Base-by-base conservation (phyloP, 2,113 vertebrate genomes). In the Bostrychus sinensis region DNA sequence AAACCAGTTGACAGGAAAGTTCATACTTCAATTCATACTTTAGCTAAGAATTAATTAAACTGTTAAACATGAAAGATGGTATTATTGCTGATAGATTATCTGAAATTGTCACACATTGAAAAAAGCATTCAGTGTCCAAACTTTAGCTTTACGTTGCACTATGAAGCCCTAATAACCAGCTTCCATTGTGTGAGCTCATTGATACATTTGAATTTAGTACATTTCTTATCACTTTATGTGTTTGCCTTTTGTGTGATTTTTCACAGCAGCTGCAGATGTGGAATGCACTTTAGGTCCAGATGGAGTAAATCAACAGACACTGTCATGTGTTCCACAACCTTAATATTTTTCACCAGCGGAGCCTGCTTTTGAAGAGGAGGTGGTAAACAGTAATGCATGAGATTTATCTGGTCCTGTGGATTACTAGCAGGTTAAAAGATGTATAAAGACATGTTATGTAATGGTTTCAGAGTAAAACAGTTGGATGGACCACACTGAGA, bases 221-320 rank as follows among this genome's bases (percentile, higher is more conserved):
- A 42, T 37, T 78, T 62, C 37, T 28, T 20, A 10, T 9, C 7
- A 69, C 74, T 73, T 71, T 66, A 61, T 12, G 66, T 77, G 81
- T 79, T 83, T 74, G 61, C 87, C 80, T 84, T 80, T 90, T 89
- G 83, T 90, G 85, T 78, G 90, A 90, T 91, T 94, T 88, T 91
- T 91, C 88, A 88, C 78, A 91, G 84, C 86, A 86, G 89, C 86
- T 62, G 84, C 92, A 89, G 90, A 90, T 89, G 91, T 91, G 92
- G 93, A 93, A 94, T 93, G 91, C 61, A 71, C 78, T 84, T 82
- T 88, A 69, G 83, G 83, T 89, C 87, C 89, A 91, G 89, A 89
- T 89, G 92, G 89, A 92, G 91, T 90, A 91, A 91, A 93, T 91
- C 91, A 89, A 88, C 79, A 66, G 79, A 81, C 77, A 72, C 87